Base-by-base conservation (phyloP, 2,888 invertebrate genomes). In the Microchrysa polita region DNA sequence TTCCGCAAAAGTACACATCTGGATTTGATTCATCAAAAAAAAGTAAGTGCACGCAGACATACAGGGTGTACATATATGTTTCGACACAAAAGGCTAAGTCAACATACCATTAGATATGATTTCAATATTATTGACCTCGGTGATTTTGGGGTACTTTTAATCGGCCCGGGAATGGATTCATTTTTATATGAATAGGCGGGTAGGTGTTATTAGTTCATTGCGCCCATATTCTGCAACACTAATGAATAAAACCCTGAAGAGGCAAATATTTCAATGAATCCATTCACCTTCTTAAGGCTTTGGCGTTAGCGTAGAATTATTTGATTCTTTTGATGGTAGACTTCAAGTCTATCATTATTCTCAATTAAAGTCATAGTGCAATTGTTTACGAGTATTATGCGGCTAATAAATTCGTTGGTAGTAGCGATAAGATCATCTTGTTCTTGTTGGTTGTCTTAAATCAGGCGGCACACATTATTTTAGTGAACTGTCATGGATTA, bases 1-100 rank as follows among this genome's bases (percentile, higher is more conserved):
- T 60, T 63, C 44, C 63, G 42, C 20, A 2, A 34, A 7, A 20
- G 42, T 63, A 22, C 63, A 63, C 63, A 63, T 40, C 63, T 52
- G 67, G 42, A 5, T 48, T n/a, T 48, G 48, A 48, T 48, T 12
- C 48, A 34, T 7, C 27, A 34, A 34, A 34, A 34, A 34, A 34
- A 34, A 34, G 4, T 34, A 34, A 34, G 27, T 34, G 27, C 27
- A 34, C 27, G 7, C 27, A 48, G 48, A 7, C 27, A 34, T 7
- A 34, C 27, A 48, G 48, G 48, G 48, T n/a, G 48, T n/a, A 48
- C n/a, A n/a, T n/a, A 48, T 12, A 34, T 12, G 48, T 7, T n/a
- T n/a, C 16, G 48, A 48, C 14, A 48, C 10, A 48, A 48, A 10
- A 48, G 14, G 48, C 27, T 48, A 48, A 48, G 16, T 48, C 48